Base-by-base conservation (phyloP, 1,140 invertebrate genomes). In the Probaryconus sp. region DNA sequence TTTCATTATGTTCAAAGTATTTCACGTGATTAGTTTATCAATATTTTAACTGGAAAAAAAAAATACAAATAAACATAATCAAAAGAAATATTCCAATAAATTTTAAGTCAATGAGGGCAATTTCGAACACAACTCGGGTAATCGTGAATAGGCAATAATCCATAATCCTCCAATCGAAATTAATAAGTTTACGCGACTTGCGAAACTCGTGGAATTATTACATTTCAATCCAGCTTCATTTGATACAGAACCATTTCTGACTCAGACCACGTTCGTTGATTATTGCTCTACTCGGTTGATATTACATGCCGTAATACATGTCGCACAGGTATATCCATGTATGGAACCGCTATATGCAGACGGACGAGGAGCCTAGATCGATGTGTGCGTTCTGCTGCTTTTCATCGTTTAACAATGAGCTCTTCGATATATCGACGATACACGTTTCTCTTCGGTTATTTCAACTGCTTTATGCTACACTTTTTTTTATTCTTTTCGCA, bases 321-420 rank as follows among this genome's bases (percentile, higher is more conserved):
- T 68, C 58, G 47, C 56, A n/a, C 60, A 50, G 56, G 61, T 69
- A 71, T 65, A 69, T 18, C 60, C 68, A 55, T 76, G 51, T 74
- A 67, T 74, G 67, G 73, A 55, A 28, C 53, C 65, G 47, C 67
- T 70, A 47, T 60, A 70, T 55, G 56, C 67, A 58, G 61, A 76
- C 65, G 13, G 61, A 72, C 69, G 40, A 37, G 51, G 37, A 48
- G 61, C 10, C 55, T 73, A 76, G 73, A 76, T 76, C 73, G 73
- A 76, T 76, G 60, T 60, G 65, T 55, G 40, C 51, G 47, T 63
- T 70, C 61, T 28, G 35, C 40, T 63, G 73, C 73, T 76, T 76
- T 76, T 70, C 73, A 76, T 70, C 73, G 65, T 70, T 76, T 67
- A 76, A 76, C 73, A 76, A 76, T 76, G 67, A 76, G 47, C 40